Base-by-base conservation (phyloP, 2,888 invertebrate genomes). In the Acleris laterana region DNA sequence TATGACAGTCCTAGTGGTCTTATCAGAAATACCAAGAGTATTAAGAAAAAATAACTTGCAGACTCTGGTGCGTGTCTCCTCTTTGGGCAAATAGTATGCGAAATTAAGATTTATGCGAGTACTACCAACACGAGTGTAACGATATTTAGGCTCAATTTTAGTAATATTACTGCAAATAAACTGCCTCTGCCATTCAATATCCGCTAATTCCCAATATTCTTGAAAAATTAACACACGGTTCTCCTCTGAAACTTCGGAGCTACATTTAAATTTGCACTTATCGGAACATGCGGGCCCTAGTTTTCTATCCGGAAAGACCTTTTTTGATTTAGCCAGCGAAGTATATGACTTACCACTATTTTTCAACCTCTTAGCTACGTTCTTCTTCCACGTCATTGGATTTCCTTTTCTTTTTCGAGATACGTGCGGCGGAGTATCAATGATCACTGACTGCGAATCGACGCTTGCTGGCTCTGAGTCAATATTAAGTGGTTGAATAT, bases 221-320 rank as follows among this genome's bases (percentile, higher is more conserved):
- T 69, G 22, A 70, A 73, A 74, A 46, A 72, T 70, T 66, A 38
- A 13, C 55, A 46, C 32, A 53, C 70, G 58, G 38, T 69, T 55
- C 61, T 72, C 69, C 59, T 71, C 62, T 16, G 62, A 53, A 55
- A 77, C 59, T 60, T 71, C 70, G n/a, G 48, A 61, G 48, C 32
- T 62, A 68, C 73, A 77, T 65, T 71, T 71, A 38, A 72, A 67
- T 63, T 68, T 72, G 67, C 75, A 75, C 52, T 74, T 72, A 22
- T 59, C 68, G 48, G 57, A 59, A 68, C 71, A 71, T 13, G 65
- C 56, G 52, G 69, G 62, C 52, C 53, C 67, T 69, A 68, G 69
- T 69, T 71, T 68, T 56, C 66, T 70, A 63, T 70, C 67, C 17
- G 51, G 51, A 62, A 62, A 53, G 50, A 58, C 62, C 71, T 73